Percentiles rank a stretch among this genome's conserved stretches.
These are phyloP conservation scores for Papilio protenor DNA, from an alignment of 2,888 invertebrate genomes.

Conservation along the genomic window DNA sequence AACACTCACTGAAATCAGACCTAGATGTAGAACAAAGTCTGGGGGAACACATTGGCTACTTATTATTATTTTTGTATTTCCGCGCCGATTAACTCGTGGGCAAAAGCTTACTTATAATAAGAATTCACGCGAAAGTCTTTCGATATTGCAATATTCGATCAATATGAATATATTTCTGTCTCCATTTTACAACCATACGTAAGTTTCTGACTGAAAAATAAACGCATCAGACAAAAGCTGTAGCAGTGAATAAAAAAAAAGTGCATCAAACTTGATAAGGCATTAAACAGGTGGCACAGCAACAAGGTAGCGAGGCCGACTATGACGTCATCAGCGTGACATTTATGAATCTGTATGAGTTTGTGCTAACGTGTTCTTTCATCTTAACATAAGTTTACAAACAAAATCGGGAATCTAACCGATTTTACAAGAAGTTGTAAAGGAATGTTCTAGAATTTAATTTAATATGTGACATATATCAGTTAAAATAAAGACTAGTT, in stretches of 20 bases:
- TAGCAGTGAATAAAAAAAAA: not conserved
- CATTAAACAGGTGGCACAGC: not conserved
- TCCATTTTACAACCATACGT: not conserved
- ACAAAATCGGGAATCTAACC: not conserved
- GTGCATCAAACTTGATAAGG: not conserved
- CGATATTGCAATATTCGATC: not conserved
- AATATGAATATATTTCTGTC: not conserved
- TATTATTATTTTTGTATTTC: no score
- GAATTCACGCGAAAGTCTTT: not conserved
- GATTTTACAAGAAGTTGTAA: not conserved
- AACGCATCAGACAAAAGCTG: not conserved
- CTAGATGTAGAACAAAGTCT: no score
- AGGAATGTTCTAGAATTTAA: not conserved
- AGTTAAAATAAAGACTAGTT: not conserved
- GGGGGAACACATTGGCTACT: no score
- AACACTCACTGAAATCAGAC: no score
- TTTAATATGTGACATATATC: not conserved
- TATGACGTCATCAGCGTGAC: constrained; percentile 12
- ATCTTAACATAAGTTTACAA: not conserved
- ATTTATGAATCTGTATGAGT: constrained; percentile 6
- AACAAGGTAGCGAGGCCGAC: not conserved
- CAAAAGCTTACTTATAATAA: not conserved
- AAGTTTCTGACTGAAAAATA: not conserved
- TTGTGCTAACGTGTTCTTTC: not conserved
- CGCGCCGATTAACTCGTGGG: no score